phyloP scores from a whole-genome alignment of 2,797 vertebrate genomes.

The Enteromius viviparus region DNA sequence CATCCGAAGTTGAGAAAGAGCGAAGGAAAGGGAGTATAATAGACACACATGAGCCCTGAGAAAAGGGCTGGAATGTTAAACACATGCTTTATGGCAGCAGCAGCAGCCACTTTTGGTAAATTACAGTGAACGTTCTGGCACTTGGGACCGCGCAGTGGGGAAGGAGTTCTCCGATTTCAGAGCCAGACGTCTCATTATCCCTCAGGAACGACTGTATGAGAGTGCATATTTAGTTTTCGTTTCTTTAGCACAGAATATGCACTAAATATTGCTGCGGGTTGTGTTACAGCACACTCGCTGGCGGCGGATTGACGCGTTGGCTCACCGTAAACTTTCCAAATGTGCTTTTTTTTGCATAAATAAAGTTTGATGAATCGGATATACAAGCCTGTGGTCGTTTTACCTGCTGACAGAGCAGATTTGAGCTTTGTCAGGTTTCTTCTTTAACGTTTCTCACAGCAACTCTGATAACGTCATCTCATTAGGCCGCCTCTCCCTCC shows the following conservation, averaged over 20 bases:
- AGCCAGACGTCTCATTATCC: conserved; percentile 73
- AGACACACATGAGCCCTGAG: conserved; percentile 80
- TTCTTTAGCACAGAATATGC: conserved; percentile 68
- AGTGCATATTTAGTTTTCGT: conserved; percentile 73
- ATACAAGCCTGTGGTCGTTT: background rate
- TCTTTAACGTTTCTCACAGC: conserved; percentile 42
- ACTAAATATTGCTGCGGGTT: conserved; percentile 44
- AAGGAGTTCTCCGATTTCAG: conserved; percentile 79
- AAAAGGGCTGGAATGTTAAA: conserved; percentile 83
- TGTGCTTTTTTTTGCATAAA: background rate
- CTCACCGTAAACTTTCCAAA: conserved; percentile 3
- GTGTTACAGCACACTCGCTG: conserved; percentile 36
- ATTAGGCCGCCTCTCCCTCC: conserved; percentile 51
- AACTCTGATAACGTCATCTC: conserved; percentile 49
- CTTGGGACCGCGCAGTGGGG: conserved; percentile 76
- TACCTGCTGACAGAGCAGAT: conserved; percentile 37
- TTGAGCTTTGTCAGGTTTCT: conserved; percentile 36
- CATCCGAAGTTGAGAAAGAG: conserved; percentile 25
- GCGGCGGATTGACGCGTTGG: conserved; percentile 15
- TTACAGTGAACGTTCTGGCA: conserved; percentile 84
- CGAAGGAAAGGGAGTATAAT: conserved; percentile 61
- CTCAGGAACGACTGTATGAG: conserved; percentile 65
- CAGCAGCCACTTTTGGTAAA: conserved; percentile 86
- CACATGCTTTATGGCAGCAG: conserved; percentile 84
- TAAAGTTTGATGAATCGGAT: background rate